Evolutionary conservation across 2,888 invertebrate species (phyloP).

Genomic region (Rhaphigaster nebulosa): DNA sequence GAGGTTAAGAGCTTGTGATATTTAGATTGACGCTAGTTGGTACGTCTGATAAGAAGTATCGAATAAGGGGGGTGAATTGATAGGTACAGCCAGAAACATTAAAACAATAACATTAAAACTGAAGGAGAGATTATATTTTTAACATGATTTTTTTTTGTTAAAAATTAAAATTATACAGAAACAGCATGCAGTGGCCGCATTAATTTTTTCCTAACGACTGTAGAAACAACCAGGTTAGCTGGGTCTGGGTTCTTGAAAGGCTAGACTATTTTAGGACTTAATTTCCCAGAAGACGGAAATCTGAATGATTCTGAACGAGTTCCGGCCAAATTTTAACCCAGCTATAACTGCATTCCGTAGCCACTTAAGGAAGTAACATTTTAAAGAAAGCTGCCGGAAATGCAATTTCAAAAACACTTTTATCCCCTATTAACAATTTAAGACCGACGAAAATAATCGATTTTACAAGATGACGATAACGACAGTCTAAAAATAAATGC

Average conservation of each 20-base stretch:
- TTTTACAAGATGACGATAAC: background rate
- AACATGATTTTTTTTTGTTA: no score
- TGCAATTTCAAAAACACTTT: background rate
- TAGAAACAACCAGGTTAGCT: background rate
- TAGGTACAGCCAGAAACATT: no score
- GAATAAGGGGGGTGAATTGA: no score
- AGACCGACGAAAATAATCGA: background rate
- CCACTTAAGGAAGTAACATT: background rate
- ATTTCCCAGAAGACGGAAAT: background rate
- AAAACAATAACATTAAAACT: no score
- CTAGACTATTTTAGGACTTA: background rate
- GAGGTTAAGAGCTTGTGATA: no score
- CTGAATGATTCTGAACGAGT: slow-evolving; percentile 13
- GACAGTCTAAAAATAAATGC: background rate
- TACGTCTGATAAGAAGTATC: no score
- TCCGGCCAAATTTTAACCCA: background rate
- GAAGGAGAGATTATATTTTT: no score
- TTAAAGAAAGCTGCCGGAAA: background rate
- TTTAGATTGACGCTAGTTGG: no score
- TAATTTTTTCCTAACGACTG: no score
- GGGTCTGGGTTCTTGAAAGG: background rate
- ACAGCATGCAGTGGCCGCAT: no score
- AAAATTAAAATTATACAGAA: no score
- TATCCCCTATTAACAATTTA: background rate
- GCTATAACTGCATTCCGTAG: background rate